Evolutionary conservation across 2,113 vertebrate genomes (phyloP).

Genomic region (Ceyx cyanopectus): DNA sequence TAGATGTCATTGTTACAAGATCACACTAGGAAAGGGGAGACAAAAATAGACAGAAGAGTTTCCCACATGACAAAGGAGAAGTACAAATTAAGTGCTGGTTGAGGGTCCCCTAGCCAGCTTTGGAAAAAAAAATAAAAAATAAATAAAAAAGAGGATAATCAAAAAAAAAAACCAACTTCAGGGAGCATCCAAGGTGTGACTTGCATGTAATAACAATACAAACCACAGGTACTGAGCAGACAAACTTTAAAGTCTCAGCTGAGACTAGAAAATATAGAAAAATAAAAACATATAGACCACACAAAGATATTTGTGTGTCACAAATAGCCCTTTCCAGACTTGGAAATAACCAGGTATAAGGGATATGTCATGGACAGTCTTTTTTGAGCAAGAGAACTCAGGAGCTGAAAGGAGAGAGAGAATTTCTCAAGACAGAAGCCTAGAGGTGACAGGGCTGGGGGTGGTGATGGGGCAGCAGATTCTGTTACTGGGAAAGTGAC

Average conservation of each 20-base stretch:
- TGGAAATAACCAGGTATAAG: background rate
- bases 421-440: too few relatives aligned
- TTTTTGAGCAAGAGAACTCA: background rate
- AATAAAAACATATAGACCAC: background rate
- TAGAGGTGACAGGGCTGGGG: too few relatives aligned
- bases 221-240: background rate
- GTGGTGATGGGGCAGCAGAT: too few relatives aligned
- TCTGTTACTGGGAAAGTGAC: background rate
- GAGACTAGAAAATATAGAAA: background rate
- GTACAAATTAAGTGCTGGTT: background rate
- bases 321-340: background rate
- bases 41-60: background rate
- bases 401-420: background rate
- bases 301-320: background rate
- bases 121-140: background rate
- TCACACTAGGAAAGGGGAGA: background rate
- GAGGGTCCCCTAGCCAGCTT: background rate
- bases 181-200: background rate
- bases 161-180: background rate
- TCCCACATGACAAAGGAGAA: background rate
- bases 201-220: background rate
- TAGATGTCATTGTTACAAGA: background rate
- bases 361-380: background rate
- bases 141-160: background rate
- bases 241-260: background rate